Conservation (phyloP, 2,888 invertebrate species). For the Amphimallon solstitiale region DNA sequence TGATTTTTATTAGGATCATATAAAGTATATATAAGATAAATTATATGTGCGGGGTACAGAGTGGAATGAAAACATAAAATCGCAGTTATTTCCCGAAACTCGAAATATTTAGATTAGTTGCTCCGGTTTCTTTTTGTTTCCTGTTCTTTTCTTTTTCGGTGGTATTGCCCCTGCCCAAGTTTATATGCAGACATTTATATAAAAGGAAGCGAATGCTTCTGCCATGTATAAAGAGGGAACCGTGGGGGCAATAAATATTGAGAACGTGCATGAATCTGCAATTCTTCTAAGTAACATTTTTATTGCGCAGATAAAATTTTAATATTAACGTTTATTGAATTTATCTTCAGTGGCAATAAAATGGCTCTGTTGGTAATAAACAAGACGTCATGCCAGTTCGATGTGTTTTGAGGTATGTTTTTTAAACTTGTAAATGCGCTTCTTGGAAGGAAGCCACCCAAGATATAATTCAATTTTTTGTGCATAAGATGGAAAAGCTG, state of each 20-base stretch:
- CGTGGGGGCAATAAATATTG: constrained; percentile 24
- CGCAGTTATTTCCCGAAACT: constrained; percentile 10
- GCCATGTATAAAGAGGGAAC: constrained; percentile 15
- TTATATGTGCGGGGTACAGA: not conserved
- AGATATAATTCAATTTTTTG: no score
- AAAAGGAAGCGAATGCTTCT: constrained; percentile 6
- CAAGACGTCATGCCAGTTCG: no score
- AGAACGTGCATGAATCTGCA: constrained; percentile 20
- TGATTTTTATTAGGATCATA: constrained; percentile 7
- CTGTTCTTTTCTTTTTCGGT: no score
- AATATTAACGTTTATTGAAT: constrained; percentile 20
- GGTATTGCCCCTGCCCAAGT: no score
- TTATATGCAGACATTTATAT: not conserved
- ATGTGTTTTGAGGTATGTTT: no score
- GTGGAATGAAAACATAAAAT: not conserved
- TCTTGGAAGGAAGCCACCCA: no score
- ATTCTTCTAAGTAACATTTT: constrained; percentile 22
- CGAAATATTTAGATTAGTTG: constrained; percentile 31
- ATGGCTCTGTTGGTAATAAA: no score
- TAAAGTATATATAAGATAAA: not conserved
- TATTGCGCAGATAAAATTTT: constrained; percentile 31
- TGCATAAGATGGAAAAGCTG: no score
- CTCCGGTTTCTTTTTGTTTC: not conserved
- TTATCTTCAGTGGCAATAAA: not conserved
- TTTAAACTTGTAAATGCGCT: no score